These are phyloP conservation scores for Lagopus muta DNA, from an alignment of 2,113 vertebrate genomes.

Conservation along the genomic window DNA sequence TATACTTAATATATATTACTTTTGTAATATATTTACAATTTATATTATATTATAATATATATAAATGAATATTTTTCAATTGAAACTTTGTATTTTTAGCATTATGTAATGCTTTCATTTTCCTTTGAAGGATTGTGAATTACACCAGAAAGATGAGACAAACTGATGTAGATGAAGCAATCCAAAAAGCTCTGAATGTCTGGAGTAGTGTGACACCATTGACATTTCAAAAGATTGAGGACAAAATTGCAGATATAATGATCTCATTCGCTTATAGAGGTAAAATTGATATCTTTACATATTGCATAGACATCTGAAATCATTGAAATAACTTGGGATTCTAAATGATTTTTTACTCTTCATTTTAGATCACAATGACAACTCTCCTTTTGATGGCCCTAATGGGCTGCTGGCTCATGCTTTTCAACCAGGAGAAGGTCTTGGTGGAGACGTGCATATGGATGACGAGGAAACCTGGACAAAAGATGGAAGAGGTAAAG, in stretches of 20 bases:
- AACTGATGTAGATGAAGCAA: conserved; percentile 77
- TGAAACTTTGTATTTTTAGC: background rate
- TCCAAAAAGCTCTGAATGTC: conserved; percentile 81
- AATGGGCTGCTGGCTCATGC: conserved; percentile 89
- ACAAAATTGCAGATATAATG: conserved; percentile 85
- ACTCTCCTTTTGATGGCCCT: conserved; percentile 92
- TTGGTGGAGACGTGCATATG: conserved; percentile 92
- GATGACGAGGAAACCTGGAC: conserved; percentile 91
- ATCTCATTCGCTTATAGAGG: conserved; percentile 83
- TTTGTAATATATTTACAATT: background rate
- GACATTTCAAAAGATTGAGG: conserved; percentile 79
- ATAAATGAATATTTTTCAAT: background rate
- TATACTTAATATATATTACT: rapidly evolving
- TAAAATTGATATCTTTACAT: background rate
- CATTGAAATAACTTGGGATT: background rate
- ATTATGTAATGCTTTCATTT: background rate
- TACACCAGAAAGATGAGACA: conserved; percentile 81
- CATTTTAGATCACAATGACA: conserved; percentile 84
- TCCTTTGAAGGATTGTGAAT: conserved; percentile 83
- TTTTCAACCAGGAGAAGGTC: conserved; percentile 85
- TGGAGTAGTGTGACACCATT: conserved; percentile 86
- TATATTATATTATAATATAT: too few relatives aligned
- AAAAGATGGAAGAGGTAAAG: conserved; percentile 71
- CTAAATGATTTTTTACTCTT: background rate
- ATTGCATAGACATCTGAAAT: background rate